Conservation (phyloP, 2,888 invertebrate genomes). For the Mythimna ferrago region DNA sequence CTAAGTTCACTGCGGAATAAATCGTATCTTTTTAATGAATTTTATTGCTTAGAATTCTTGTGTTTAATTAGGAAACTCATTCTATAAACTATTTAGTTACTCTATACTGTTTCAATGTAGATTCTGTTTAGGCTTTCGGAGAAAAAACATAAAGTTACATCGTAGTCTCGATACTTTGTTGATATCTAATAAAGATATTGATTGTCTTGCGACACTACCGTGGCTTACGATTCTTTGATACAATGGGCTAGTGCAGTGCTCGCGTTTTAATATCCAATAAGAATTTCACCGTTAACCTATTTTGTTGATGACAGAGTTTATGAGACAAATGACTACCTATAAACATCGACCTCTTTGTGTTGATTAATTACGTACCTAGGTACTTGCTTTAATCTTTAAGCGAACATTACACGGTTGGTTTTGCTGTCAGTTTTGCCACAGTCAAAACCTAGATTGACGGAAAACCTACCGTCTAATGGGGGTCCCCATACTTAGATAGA, state of each 20-base stretch:
- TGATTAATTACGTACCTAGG: neutral
- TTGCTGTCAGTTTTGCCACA: too few relatives aligned
- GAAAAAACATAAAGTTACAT: neutral
- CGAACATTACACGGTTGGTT: too few relatives aligned
- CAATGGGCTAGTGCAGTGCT: slow-evolving; percentile 13
- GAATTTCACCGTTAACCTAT: neutral
- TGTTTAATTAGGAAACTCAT: neutral
- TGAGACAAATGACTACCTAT: neutral
- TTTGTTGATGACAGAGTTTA: neutral
- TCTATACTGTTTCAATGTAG: neutral
- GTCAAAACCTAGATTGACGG: too few relatives aligned
- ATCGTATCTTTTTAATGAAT: neutral
- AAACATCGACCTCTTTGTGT: neutral
- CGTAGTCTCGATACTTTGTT: neutral
- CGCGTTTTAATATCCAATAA: slow-evolving; percentile 2
- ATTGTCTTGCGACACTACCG: slow-evolving; percentile 42
- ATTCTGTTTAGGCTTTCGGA: neutral
- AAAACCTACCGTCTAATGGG: too few relatives aligned
- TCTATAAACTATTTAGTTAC: neutral
- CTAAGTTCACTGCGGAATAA: neutral
- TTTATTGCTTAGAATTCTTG: slow-evolving; percentile 7
- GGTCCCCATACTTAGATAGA: too few relatives aligned
- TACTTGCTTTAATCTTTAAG: too few relatives aligned
- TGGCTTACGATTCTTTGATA: neutral
- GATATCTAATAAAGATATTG: slow-evolving; percentile 13